Conservation (phyloP, 2,888 invertebrate genomes). For the Athalia cordata region DNA sequence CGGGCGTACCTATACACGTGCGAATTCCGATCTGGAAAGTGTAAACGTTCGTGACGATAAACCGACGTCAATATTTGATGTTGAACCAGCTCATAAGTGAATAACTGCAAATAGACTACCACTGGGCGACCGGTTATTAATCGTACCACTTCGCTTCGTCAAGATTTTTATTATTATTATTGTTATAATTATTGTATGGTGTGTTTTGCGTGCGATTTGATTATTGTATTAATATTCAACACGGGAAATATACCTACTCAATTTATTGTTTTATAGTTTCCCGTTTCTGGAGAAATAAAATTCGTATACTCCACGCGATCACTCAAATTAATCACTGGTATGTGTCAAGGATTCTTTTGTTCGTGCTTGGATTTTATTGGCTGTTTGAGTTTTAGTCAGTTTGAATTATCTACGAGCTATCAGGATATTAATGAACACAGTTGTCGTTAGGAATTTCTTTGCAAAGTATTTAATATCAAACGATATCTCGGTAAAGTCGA, state of each 20-base stretch:
- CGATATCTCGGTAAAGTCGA: no score
- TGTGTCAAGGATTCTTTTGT: no score
- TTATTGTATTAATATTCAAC: background rate
- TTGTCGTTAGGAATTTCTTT: no score
- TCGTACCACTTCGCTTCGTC: background rate
- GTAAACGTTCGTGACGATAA: conserved; percentile 35
- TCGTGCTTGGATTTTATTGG: no score
- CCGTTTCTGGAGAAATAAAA: no score
- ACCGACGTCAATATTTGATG: conserved; percentile 36
- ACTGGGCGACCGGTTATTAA: background rate
- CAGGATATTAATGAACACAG: no score
- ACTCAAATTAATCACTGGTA: no score
- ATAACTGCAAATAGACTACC: conserved; percentile 26
- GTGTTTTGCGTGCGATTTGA: background rate
- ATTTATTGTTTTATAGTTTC: no score
- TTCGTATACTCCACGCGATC: no score
- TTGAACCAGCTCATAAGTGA: conserved; percentile 25
- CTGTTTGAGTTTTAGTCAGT: no score
- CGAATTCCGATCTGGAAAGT: conserved; percentile 25
- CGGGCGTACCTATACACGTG: background rate
- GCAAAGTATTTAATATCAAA: no score
- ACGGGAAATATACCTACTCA: background rate
- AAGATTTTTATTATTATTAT: background rate
- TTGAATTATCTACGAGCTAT: no score
- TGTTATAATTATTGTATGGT: background rate